Percentiles rank a stretch among this genome's conserved stretches.
Conservation (phyloP, 2,888 invertebrate species). For the Oasisia sp. region DNA sequence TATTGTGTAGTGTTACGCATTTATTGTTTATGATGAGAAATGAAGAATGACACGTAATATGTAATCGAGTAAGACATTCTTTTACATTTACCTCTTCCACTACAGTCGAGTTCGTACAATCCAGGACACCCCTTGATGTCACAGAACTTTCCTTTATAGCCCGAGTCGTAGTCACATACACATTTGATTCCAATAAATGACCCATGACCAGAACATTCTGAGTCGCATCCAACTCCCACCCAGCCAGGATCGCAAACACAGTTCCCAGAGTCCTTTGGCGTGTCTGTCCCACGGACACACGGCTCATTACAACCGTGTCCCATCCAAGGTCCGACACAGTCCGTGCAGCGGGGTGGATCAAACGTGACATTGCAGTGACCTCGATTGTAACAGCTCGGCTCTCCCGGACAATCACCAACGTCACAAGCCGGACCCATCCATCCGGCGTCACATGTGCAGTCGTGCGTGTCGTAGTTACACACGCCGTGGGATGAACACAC, state of each 20-base stretch:
- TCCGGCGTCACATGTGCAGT: slow-evolving; percentile 47
- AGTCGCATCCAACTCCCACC: slow-evolving; percentile 52
- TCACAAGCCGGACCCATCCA: slow-evolving; percentile 51
- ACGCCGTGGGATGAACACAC: slow-evolving; percentile 51
- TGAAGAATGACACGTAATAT: background rate
- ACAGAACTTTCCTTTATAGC: slow-evolving; percentile 51
- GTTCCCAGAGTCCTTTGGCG: background rate
- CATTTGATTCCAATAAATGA: slow-evolving; percentile 40
- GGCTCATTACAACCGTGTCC: slow-evolving; percentile 51
- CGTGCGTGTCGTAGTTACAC: slow-evolving; percentile 47
- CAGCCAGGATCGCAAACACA: slow-evolving; percentile 51
- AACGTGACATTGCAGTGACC: slow-evolving; percentile 46
- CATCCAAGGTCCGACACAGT: slow-evolving; percentile 49
- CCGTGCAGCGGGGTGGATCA: slow-evolving; percentile 46
- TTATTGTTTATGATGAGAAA: background rate
- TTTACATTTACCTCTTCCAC: slow-evolving; percentile 48
- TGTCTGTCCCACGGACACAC: slow-evolving; percentile 45
- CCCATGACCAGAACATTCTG: slow-evolving; percentile 53
- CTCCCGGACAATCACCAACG: slow-evolving; percentile 49
- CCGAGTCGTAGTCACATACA: slow-evolving; percentile 47
- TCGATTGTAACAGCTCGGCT: slow-evolving; percentile 47
- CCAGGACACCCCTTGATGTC: slow-evolving; percentile 55
- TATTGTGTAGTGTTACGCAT: background rate
- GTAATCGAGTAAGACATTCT: background rate
- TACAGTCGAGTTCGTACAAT: slow-evolving; percentile 38